Evolutionary conservation across 1,140 invertebrate species (phyloP), one percentile per base, ranked within the genome.

Genomic region (Vollenhovia emeryi): DNA sequence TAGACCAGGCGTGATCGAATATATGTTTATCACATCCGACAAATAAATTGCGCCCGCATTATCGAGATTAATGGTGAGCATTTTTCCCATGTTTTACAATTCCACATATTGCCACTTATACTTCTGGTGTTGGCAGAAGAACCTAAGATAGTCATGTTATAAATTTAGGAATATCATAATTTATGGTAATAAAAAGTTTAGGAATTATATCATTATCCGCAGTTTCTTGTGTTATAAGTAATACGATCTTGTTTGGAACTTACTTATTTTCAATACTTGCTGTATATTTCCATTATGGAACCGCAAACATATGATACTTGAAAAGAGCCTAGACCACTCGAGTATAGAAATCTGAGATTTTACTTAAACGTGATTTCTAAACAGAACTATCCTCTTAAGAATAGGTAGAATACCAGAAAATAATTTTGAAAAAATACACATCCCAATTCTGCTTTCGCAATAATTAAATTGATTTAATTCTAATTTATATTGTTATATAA

Each of bases 1-100:
- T 62, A 76, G 57, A 18, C 18, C 36, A 18, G 18, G 11, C 55
- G 18, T 30, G 15, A 30, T 62, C 30, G 33, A 43, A 8, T 45
- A 11, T n/a, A 62, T 13, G 40, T 62, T 76, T 62, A 76, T 76
- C n/a, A 43, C 6, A 62, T 76, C 40, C 57, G 74, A 48, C 24
- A 59, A 76, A 62, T 59, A 60, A 43, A 75, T 75, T 24, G 30
- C 15, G 9, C 30, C 13, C 73, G 55, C 24, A 62, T 76, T 36
- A 76, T 3, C 36, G 18, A n/a, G 55, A 76, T 76, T 76, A 60
- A 76, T 6, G 0, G 9, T 3, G 15, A 60, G 9, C 21, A 30
- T 18, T 45, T 13, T 43, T 62, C 15, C 3, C 9, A 30, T 24
- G 18, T 36, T 76, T 59, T 59, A 69, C 33, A 24, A 45, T 18